Conservation (phyloP, 2,888 invertebrate species). For the Acleris literana region DNA sequence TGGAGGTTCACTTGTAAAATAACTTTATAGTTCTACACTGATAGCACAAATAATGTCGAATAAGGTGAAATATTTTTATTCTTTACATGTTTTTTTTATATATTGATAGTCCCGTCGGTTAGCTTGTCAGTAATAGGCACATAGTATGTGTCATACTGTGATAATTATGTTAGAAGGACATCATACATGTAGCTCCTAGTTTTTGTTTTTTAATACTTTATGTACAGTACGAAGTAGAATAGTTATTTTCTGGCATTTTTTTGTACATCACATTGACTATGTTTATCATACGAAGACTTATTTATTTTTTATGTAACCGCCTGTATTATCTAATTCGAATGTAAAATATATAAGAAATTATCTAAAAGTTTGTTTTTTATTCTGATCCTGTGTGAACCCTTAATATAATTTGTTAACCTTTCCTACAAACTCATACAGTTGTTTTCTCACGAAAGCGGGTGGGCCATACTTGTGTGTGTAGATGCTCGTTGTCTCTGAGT, state of each 20-base stretch:
- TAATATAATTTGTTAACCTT: not conserved
- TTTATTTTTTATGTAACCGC: conserved; percentile 83
- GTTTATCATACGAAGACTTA: conserved; percentile 64
- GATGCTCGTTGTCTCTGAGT: too few relatives aligned
- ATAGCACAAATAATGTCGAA: conserved; percentile 29
- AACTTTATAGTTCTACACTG: conserved; percentile 17
- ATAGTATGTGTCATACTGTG: conserved; percentile 25
- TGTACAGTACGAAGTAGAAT: conserved; percentile 45
- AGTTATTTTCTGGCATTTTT: conserved; percentile 42
- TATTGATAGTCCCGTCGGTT: conserved; percentile 10
- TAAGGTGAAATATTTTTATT: conserved; percentile 11
- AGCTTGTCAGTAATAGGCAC: conserved; percentile 29
- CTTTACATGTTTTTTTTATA: conserved; percentile 15
- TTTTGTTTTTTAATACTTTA: conserved; percentile 34
- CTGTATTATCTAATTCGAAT: conserved; percentile 74
- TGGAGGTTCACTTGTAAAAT: conserved; percentile 24
- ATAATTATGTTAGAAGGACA: conserved; percentile 32
- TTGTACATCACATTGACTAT: conserved; percentile 57
- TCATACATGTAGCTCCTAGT: conserved; percentile 26
- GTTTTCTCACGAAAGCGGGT: too few relatives aligned
- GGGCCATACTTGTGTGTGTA: too few relatives aligned
- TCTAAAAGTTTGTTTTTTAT: conserved; percentile 52
- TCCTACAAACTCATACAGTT: not conserved
- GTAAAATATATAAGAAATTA: conserved; percentile 81
- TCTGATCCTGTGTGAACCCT: not conserved